phyloP scores from a whole-genome alignment of 37 sponge, comb jelly and placozoan genomes.

The Eunapius fragilis region DNA sequence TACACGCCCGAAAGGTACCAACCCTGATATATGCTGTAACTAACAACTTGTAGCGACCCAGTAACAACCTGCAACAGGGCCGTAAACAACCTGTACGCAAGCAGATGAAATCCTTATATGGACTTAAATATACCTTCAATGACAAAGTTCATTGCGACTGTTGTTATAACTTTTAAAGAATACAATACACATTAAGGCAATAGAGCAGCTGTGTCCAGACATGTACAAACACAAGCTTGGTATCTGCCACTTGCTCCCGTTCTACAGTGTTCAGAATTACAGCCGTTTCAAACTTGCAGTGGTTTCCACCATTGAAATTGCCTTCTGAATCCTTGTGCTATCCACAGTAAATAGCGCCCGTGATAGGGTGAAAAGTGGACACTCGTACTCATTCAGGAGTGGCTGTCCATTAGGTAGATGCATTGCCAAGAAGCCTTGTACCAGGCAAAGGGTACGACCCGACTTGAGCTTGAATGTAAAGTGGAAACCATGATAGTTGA shows the following conservation, averaged over 20 bases:
- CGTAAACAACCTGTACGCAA: neutral
- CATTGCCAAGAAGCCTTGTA: neutral
- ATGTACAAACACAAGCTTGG: neutral
- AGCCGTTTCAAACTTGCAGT: slow-evolving; percentile 17
- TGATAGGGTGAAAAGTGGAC: neutral
- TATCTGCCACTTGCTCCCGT: neutral
- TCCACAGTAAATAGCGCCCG: neutral
- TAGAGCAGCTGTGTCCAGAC: neutral
- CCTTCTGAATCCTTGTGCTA: neutral
- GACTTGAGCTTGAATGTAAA: neutral
- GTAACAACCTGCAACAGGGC: neutral
- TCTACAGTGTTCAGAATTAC: slow-evolving; percentile 5
- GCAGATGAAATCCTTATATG: neutral
- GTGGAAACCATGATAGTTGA: too few relatives aligned
- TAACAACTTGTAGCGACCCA: neutral
- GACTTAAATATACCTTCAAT: neutral
- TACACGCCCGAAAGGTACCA: neutral
- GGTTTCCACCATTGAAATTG: slow-evolving; percentile 26
- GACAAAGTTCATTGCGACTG: neutral
- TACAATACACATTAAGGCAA: neutral
- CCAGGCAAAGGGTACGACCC: neutral
- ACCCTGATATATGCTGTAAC: neutral
- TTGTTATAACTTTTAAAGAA: neutral
- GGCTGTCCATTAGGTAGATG: neutral
- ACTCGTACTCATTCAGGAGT: neutral